A percentile compares a stretch with the other conserved stretches of the same genome.
phyloP scores from a whole-genome alignment of 53 echinoderm and acorn worm species.

The Luidia sarsii region DNA sequence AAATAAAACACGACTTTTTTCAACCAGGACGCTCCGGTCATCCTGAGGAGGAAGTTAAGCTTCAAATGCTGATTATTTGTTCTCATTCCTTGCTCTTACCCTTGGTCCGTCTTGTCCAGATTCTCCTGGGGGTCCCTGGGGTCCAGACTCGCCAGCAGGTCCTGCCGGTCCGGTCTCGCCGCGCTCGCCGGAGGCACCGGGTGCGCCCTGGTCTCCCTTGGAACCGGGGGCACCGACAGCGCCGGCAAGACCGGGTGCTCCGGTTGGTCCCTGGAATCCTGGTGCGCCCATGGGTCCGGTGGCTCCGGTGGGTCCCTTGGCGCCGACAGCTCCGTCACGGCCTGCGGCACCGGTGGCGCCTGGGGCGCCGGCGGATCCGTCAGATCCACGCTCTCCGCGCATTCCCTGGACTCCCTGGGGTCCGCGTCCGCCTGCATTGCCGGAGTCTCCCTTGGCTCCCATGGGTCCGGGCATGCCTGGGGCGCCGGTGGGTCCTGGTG shows the following conservation, averaged over 20 bases:
- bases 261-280: conserved; percentile 75
- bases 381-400: conserved; percentile 92
- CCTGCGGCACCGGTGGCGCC: conserved; percentile 85
- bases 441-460: conserved; percentile 82
- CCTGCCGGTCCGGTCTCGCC: conserved; percentile 81
- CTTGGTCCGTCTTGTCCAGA: conserved; percentile 57
- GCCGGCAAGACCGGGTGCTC: conserved; percentile 87
- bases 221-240: conserved; percentile 66
- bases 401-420: conserved; percentile 82
- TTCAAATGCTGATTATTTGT: too few relatives aligned
- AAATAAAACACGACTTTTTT: too few relatives aligned
- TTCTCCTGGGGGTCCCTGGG: conserved; percentile 63
- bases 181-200: conserved; percentile 76
- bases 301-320: conserved; percentile 85
- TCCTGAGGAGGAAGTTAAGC: too few relatives aligned
- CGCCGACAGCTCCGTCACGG: conserved; percentile 82
- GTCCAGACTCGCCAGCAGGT: conserved; percentile 71
- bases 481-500: conserved; percentile 81
- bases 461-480: conserved; percentile 83
- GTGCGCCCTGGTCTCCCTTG: conserved; percentile 86
- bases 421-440: conserved; percentile 82
- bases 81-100: conserved; percentile 16
- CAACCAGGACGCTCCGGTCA: too few relatives aligned
- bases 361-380: conserved; percentile 78
- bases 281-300: conserved; percentile 75